Percentiles rank a stretch among this genome's conserved stretches.
These are phyloP conservation scores for Carassius auratus DNA, from an alignment of 2,113 vertebrate species.

Conservation along the genomic window DNA sequence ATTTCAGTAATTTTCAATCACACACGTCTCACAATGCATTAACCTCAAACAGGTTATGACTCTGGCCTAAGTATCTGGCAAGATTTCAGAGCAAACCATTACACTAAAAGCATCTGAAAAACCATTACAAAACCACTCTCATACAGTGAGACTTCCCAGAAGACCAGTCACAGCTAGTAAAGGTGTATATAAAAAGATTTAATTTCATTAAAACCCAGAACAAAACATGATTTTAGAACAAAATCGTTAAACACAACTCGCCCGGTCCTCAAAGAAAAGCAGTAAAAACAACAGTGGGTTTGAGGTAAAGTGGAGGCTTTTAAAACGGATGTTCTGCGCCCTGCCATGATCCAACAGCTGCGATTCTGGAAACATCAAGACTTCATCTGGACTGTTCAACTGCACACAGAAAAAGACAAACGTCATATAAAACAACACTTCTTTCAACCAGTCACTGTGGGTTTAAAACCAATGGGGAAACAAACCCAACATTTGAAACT, in stretches of 20 bases:
- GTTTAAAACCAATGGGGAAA: background rate
- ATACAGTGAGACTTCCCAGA: background rate
- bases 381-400: conserved; percentile 83
- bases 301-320: conserved; percentile 54
- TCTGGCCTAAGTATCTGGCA: background rate
- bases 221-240: conserved; percentile 68
- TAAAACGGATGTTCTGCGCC: conserved; percentile 47
- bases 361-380: conserved; percentile 36
- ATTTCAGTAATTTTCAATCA: too few relatives aligned
- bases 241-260: conserved; percentile 30
- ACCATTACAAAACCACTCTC: background rate
- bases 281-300: conserved; percentile 64
- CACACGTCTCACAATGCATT: background rate
- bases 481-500: background rate
- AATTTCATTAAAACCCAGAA: conserved; percentile 68
- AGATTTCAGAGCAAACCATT: background rate
- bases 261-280: conserved; percentile 48
- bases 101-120: background rate
- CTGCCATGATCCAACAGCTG: conserved; percentile 26
- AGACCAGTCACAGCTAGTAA: background rate
- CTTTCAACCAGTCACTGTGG: background rate
- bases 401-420: conserved; percentile 52
- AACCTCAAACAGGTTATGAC: background rate
- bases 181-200: conserved; percentile 77
- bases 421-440: background rate